Evolutionary conservation across 2,888 invertebrate genomes (phyloP).

Genomic region (Corbicula japonica): DNA sequence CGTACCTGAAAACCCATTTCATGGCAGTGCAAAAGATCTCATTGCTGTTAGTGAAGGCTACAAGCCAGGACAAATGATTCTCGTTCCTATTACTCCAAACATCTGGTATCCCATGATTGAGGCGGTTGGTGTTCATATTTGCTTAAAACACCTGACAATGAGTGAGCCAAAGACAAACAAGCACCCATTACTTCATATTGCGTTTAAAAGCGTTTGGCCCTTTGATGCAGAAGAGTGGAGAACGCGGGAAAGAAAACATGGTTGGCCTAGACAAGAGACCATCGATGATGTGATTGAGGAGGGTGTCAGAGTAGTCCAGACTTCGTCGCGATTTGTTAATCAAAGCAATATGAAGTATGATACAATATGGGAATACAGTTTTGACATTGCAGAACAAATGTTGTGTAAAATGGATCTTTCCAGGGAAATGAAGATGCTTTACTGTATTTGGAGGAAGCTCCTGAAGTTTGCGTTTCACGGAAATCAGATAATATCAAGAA

Average conservation of each 20-base stretch:
- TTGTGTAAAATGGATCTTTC: not conserved
- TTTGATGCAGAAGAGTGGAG: conserved; percentile 29
- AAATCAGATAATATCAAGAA: not conserved
- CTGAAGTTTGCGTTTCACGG: not conserved
- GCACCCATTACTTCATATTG: too few species aligned
- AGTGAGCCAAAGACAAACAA: too few species aligned
- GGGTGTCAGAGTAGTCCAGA: conserved; percentile 9
- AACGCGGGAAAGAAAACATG: conserved; percentile 10
- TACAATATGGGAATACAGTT: conserved; percentile 20
- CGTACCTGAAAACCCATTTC: too few species aligned
- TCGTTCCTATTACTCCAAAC: too few species aligned
- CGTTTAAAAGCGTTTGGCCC: conserved; percentile 30
- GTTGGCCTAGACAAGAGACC: conserved; percentile 22
- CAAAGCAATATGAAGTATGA: not conserved
- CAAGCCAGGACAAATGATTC: too few species aligned
- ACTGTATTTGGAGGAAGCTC: not conserved
- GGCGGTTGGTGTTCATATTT: too few species aligned
- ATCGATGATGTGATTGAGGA: conserved; percentile 7
- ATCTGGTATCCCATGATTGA: too few species aligned
- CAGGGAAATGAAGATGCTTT: not conserved
- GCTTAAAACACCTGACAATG: too few species aligned
- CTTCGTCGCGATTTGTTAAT: not conserved
- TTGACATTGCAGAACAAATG: conserved; percentile 8
- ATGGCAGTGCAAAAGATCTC: too few species aligned
- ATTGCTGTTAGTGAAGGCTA: too few species aligned